Evolutionary conservation across 2,888 invertebrate genomes (phyloP).

Genomic region (Unio delphinus): DNA sequence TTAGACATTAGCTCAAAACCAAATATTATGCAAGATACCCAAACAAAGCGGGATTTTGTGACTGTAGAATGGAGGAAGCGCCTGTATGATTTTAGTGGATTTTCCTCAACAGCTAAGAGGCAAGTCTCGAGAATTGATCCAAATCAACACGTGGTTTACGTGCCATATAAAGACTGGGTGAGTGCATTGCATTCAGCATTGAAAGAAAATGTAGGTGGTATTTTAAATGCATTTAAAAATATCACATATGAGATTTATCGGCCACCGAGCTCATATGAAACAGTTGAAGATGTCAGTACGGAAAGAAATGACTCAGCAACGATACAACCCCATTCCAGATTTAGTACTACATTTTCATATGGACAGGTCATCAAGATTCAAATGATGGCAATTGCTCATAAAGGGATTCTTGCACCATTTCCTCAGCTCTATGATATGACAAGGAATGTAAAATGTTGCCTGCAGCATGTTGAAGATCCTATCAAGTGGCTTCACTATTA

Average conservation of each 20-base stretch:
- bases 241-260: no score
- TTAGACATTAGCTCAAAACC: constrained; percentile 39
- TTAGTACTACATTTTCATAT: constrained; percentile 30
- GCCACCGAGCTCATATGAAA: no score
- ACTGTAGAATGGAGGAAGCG: constrained; percentile 39
- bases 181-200: no score
- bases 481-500: constrained; percentile 33
- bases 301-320: constrained; percentile 13
- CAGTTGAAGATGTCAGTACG: constrained; percentile 22
- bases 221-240: no score
- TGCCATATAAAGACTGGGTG: no score
- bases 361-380: constrained; percentile 37
- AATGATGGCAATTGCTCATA: constrained; percentile 29
- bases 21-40: constrained; percentile 10
- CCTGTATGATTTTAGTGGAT: constrained; percentile 19
- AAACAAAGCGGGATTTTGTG: constrained; percentile 15
- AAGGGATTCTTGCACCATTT: constrained; percentile 32
- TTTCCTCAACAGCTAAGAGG: background rate
- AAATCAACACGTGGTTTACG: no score
- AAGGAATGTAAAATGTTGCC: constrained; percentile 34
- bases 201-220: no score
- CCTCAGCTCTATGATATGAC: constrained; percentile 41
- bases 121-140: no score
- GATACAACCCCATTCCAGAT: constrained; percentile 30
- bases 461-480: constrained; percentile 42